Conservation (phyloP, 2,888 invertebrate genomes). For the Limenitis camilla region DNA sequence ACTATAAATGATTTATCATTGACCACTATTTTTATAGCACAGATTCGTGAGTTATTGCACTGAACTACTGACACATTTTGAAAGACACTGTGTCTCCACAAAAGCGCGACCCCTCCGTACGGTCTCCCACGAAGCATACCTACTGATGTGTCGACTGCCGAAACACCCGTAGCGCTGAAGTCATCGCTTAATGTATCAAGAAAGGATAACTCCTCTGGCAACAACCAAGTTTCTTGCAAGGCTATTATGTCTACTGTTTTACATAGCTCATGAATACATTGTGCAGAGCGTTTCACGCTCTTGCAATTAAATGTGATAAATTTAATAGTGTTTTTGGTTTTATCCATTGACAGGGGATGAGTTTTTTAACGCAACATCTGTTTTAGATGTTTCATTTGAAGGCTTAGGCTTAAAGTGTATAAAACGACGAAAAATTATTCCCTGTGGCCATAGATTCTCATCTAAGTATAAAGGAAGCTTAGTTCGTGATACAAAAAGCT, state of each 20-base stretch:
- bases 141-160: too few relatives aligned
- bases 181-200: background rate
- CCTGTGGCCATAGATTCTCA: slow-evolving; percentile 26
- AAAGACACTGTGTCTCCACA: too few relatives aligned
- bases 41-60: too few relatives aligned
- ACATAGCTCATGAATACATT: slow-evolving; percentile 1
- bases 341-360: background rate
- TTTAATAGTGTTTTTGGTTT: too few relatives aligned
- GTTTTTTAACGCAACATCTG: too few relatives aligned
- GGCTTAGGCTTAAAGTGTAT: slow-evolving; percentile 24
- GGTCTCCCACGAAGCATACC: too few relatives aligned
- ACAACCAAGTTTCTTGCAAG: slow-evolving; percentile 4
- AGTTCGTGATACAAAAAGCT: slow-evolving; percentile 21
- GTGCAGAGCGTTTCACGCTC: slow-evolving; percentile 1
- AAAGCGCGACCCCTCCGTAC: too few relatives aligned
- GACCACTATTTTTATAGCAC: too few relatives aligned
- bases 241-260: slow-evolving; percentile 2
- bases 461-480: slow-evolving; percentile 25
- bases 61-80: too few relatives aligned
- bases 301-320: slow-evolving; percentile 12
- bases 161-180: background rate
- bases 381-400: too few relatives aligned
- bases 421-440: slow-evolving; percentile 28
- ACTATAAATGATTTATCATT: too few relatives aligned
- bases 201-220: background rate